A percentile compares a stretch with the other conserved stretches of the same genome.
Evolutionary conservation across 2,113 vertebrate genomes (phyloP).

Genomic region (Struthio camelus): DNA sequence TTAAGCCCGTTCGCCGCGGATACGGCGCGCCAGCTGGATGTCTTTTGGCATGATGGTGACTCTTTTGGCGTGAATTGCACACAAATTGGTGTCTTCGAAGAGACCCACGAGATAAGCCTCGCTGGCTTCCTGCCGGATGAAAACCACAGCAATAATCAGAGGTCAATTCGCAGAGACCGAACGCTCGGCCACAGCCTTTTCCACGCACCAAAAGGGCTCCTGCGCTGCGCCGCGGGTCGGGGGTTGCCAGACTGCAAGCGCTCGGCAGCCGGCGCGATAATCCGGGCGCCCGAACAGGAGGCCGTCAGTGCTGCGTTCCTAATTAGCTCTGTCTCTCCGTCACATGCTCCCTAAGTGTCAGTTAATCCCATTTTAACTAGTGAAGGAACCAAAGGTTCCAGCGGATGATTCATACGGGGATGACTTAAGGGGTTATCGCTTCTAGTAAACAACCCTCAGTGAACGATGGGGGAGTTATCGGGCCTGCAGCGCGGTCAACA

Average conservation of each 20-base stretch:
- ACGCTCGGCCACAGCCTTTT: background rate
- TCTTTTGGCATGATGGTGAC: conserved; percentile 84
- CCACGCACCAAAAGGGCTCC: too few species aligned
- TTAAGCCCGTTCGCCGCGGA: conserved; percentile 73
- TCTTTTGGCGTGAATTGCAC: conserved; percentile 79
- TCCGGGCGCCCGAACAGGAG: background rate
- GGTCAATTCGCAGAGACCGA: background rate
- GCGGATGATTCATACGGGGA: too few species aligned
- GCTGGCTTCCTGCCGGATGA: conserved; percentile 40
- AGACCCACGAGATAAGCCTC: conserved; percentile 75
- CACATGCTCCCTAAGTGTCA: background rate
- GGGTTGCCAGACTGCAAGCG: too few species aligned
- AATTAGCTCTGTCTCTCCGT: background rate
- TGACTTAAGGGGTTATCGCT: too few species aligned
- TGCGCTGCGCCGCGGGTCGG: too few species aligned
- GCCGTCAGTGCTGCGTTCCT: background rate
- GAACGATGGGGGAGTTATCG: too few species aligned
- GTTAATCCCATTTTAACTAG: background rate
- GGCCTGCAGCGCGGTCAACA: too few species aligned
- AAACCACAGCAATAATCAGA: background rate
- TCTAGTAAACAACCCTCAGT: too few species aligned
- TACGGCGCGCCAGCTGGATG: conserved; percentile 78
- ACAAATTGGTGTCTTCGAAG: conserved; percentile 77
- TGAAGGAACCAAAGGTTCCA: too few species aligned
- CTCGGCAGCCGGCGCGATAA: background rate